phyloP scores from a whole-genome alignment of 1,140 invertebrate genomes.

The Zelostemma sp. region DNA sequence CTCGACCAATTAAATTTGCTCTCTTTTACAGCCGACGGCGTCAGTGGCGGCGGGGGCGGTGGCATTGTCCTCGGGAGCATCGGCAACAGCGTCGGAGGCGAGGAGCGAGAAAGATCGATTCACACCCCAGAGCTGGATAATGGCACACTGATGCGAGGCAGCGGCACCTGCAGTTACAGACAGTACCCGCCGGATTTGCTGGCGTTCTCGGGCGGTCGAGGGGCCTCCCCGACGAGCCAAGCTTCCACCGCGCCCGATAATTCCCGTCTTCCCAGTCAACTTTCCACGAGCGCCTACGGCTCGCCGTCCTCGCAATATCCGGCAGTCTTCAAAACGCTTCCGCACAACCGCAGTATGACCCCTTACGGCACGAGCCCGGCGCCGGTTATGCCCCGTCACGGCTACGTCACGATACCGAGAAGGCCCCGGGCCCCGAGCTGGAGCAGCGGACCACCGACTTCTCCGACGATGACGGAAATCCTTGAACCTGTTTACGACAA shows the following conservation, averaged over 20 bases:
- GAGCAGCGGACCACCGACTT: conserved; percentile 75
- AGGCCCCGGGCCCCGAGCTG: conserved; percentile 85
- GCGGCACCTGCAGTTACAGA: conserved; percentile 68
- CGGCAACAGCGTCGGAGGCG: conserved; percentile 43
- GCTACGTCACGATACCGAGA: conserved; percentile 87
- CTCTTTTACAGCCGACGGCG: conserved; percentile 62
- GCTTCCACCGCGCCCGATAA: conserved; percentile 82
- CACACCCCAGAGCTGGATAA: conserved; percentile 52
- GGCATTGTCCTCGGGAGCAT: conserved; percentile 39
- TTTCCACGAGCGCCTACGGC: conserved; percentile 55
- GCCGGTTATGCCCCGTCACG: conserved; percentile 77
- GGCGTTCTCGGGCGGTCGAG: conserved; percentile 77
- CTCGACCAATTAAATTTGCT: too few species aligned
- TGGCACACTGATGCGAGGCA: conserved; percentile 62
- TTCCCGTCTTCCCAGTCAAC: conserved; percentile 70
- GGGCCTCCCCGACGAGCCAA: conserved; percentile 73
- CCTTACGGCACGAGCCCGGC: conserved; percentile 75
- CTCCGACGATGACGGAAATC: conserved; percentile 66
- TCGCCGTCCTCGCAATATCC: conserved; percentile 51
- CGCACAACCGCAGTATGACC: conserved; percentile 79
- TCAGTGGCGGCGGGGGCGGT: conserved; percentile 52
- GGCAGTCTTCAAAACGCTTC: conserved; percentile 76
- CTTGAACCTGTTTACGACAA: conserved; percentile 88
- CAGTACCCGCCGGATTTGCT: conserved; percentile 85
- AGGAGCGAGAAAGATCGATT: conserved; percentile 48